These are phyloP conservation scores for Cuniculus paca DNA, from an alignment of 2,797 vertebrate genomes.

Conservation along the genomic window DNA sequence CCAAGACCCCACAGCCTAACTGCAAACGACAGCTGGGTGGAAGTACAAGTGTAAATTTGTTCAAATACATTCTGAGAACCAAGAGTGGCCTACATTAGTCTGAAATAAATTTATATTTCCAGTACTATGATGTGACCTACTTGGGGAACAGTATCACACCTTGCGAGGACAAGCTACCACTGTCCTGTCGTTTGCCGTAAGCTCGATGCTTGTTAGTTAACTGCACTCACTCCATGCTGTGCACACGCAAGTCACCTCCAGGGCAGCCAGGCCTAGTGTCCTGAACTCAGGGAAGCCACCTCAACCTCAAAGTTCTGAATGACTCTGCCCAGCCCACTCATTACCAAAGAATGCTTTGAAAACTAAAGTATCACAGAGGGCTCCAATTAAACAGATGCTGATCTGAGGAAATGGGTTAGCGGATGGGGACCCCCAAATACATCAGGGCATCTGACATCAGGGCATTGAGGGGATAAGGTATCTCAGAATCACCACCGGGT, in stretches of 20 bases:
- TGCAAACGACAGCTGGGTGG: neutral
- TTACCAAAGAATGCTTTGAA: neutral
- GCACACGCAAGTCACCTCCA: neutral
- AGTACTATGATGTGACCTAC: neutral
- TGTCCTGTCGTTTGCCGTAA: neutral
- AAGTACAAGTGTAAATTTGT: neutral
- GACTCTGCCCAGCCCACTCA: neutral
- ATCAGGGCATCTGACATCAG: neutral
- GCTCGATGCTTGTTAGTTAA: neutral
- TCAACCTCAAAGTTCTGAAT: neutral
- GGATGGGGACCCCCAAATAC: neutral
- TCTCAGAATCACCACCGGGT: neutral
- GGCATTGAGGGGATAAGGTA: neutral
- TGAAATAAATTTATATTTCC: neutral
- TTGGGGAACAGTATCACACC: neutral
- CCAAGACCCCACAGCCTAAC: neutral
- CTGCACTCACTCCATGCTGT: neutral
- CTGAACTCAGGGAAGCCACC: neutral
- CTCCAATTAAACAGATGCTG: neutral
- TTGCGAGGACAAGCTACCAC: no score
- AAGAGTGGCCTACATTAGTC: neutral
- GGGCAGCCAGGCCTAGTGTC: neutral
- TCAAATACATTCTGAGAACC: neutral
- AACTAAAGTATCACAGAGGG: neutral
- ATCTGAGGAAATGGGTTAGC: neutral